These are phyloP conservation scores for Rhincodon typus DNA, from an alignment of 2,797 vertebrate genomes.

Conservation along the genomic window DNA sequence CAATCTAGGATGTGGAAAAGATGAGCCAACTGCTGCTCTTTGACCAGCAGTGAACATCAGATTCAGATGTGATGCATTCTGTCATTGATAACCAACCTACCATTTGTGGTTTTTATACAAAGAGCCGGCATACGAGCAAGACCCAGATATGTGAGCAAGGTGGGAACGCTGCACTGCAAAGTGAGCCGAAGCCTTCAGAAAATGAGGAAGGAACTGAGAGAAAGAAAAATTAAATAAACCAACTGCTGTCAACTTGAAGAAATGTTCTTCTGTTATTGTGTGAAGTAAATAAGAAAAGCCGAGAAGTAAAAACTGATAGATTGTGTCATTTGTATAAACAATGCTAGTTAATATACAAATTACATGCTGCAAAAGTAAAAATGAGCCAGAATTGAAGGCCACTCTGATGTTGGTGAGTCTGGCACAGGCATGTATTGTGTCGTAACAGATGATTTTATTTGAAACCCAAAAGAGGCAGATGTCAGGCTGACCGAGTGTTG, in stretches of 20 bases:
- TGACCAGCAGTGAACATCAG: background rate
- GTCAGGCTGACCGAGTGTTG: background rate
- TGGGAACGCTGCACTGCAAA: background rate
- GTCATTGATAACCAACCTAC: background rate
- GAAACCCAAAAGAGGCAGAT: constrained; percentile 16
- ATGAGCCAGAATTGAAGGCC: background rate
- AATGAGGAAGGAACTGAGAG: background rate
- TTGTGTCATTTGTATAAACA: background rate
- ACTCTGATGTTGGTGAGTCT: background rate
- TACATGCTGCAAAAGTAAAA: background rate
- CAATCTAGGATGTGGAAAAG: background rate
- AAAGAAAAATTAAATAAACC: too few relatives aligned
- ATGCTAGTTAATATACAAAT: too few relatives aligned
- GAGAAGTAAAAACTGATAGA: background rate
- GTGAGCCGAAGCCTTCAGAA: background rate
- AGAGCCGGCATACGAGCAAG: background rate
- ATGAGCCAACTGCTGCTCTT: background rate
- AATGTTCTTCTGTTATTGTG: background rate
- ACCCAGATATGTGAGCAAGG: too few relatives aligned
- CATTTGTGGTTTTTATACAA: background rate
- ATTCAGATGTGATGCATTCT: background rate
- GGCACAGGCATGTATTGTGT: background rate
- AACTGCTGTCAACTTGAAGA: background rate
- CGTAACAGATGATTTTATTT: background rate
- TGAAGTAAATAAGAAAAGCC: background rate